phyloP scores from a whole-genome alignment of 2,113 vertebrate genomes.

The Boulengeromyrus knoepffleri region DNA sequence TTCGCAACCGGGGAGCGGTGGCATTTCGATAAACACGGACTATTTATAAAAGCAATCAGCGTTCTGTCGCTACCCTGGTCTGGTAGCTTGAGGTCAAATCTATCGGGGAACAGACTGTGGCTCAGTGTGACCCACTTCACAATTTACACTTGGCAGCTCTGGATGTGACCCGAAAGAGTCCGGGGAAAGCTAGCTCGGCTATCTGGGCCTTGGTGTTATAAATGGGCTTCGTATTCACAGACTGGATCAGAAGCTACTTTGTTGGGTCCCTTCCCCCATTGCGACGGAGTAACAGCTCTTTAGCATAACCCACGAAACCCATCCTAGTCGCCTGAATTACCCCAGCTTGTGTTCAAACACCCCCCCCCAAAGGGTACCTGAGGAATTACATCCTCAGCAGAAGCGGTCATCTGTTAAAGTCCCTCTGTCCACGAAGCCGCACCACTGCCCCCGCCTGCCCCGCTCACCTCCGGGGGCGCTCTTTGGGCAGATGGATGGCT shows the following conservation, averaged over 20 bases:
- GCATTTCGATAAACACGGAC: not conserved
- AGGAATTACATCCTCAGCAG: not conserved
- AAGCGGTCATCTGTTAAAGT: conserved; percentile 3
- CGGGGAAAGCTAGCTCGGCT: not conserved
- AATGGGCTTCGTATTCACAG: not conserved
- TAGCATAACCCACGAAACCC: not conserved
- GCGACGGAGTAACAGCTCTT: too few species aligned
- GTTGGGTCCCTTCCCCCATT: not conserved
- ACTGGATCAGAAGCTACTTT: not conserved
- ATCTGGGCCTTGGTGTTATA: not conserved
- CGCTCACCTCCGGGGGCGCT: conserved; percentile 68
- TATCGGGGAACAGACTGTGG: conserved; percentile 43
- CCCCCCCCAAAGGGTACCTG: not conserved
- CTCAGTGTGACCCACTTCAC: conserved; percentile 37
- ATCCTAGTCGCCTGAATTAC: not conserved
- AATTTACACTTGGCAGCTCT: conserved; percentile 33
- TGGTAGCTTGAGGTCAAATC: conserved; percentile 25
- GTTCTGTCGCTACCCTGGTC: not conserved
- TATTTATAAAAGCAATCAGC: not conserved
- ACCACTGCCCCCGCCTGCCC: conserved; percentile 13
- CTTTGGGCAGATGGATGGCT: conserved; percentile 65
- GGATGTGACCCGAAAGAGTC: not conserved
- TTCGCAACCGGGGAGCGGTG: not conserved
- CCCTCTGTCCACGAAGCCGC: not conserved
- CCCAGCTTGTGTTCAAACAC: not conserved